These are phyloP conservation scores for Notarius lentiginosus DNA, from an alignment of 2,113 vertebrate genomes.

Conservation along the genomic window DNA sequence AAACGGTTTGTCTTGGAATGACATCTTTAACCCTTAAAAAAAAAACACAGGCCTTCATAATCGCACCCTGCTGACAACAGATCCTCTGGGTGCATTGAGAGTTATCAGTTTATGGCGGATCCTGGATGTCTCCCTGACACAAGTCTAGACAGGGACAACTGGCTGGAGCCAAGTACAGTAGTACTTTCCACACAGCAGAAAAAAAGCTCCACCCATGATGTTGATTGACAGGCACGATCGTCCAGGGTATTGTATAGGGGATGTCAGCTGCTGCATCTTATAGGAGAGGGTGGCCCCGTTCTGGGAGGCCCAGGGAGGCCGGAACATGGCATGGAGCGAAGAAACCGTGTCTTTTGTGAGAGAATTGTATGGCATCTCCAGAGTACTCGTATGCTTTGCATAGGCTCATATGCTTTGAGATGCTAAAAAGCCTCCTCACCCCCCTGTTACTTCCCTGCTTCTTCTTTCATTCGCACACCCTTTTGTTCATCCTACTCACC, in stretches of 20 bases:
- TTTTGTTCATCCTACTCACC: conserved; percentile 17
- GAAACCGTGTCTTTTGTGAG: conserved; percentile 23
- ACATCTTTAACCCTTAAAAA: neutral
- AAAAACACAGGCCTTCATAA: neutral
- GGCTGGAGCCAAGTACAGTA: neutral
- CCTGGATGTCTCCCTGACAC: conserved; percentile 4
- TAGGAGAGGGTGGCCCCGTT: conserved; percentile 37
- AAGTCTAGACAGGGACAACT: conserved; percentile 11
- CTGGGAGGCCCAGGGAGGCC: neutral
- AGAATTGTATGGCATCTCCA: conserved; percentile 25
- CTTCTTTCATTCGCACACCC: conserved; percentile 13
- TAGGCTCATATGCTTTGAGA: conserved; percentile 73
- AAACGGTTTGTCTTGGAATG: too few species aligned
- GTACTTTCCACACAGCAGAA: conserved; percentile 17
- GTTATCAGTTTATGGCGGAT: neutral
- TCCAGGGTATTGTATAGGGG: conserved; percentile 42
- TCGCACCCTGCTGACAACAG: neutral
- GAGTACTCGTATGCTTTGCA: conserved; percentile 48
- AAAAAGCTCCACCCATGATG: conserved; percentile 9
- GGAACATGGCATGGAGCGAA: neutral
- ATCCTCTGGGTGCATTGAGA: neutral
- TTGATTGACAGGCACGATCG: conserved; percentile 58
- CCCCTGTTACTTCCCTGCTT: conserved; percentile 42
- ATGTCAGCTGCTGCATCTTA: conserved; percentile 34
- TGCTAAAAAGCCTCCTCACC: conserved; percentile 66